Percentiles rank a stretch among this genome's conserved stretches.
Conservation (phyloP, 2,888 invertebrate genomes). For the Pecten maximus region DNA sequence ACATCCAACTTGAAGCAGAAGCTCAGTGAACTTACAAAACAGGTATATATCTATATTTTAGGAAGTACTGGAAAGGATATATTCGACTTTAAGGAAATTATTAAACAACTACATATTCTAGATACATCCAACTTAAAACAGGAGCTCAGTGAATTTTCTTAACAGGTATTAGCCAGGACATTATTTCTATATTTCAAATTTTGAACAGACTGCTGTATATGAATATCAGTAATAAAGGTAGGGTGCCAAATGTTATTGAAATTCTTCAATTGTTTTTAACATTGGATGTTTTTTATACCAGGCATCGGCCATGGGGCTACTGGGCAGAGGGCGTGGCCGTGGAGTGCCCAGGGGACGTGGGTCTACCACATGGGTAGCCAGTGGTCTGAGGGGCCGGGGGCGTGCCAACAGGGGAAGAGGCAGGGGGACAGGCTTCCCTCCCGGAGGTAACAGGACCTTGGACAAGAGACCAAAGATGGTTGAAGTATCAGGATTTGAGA, state of each 20-base stretch:
- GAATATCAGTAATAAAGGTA: not conserved
- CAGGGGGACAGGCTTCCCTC: constrained; percentile 57
- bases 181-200: too few species aligned
- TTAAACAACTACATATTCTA: too few species aligned
- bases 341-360: constrained; percentile 71
- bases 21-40: constrained; percentile 88
- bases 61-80: constrained; percentile 90
- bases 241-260: not conserved
- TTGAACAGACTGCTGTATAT: not conserved
- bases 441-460: constrained; percentile 82
- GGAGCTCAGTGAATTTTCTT: constrained; percentile 89
- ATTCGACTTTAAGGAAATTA: too few species aligned
- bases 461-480: constrained; percentile 94
- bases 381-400: constrained; percentile 55
- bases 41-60: constrained; percentile 64
- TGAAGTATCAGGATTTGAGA: constrained; percentile 93
- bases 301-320: constrained; percentile 81
- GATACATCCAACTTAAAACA: constrained; percentile 92
- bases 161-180: too few species aligned
- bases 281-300: constrained; percentile 60
- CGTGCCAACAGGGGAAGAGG: constrained; percentile 69
- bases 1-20: constrained; percentile 91
- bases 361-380: constrained; percentile 61
- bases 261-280: not conserved
- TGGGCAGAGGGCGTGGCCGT: constrained; percentile 74